Base-by-base conservation (phyloP, 1,140 invertebrate genomes). In the Drosophila pectinifera region DNA sequence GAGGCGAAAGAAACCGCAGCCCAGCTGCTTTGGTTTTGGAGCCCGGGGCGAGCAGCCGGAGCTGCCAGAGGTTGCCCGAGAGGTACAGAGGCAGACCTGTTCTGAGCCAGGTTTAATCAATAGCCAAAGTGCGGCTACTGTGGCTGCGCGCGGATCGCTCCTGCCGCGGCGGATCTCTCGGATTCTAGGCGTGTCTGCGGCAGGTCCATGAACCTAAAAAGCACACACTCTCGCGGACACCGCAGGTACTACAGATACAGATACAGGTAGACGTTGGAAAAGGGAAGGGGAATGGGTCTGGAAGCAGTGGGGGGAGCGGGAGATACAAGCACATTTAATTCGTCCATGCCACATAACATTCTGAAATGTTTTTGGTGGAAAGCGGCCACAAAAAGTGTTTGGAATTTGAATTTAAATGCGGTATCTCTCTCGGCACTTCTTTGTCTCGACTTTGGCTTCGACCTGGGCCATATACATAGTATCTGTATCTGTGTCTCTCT, bases 81-180 rank as follows among this genome's bases (percentile, higher is more conserved):
- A 53, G 49, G 43, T 31, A 48, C 49, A 24, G 62, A 51, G 38
- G 58, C 72, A 88, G 83, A 86, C 83, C 83, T 88, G 83, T 86
- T 86, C 84, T 88, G 75, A 88, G 83, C 83, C 70, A 63, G 81
- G 83, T 82, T 88, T 86, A 86, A 86, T 86, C 82, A 86, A 86
- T 86, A 86, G 83, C 67, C 62, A 63, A 61, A 70, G 80, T 65
- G 69, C 51, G 42, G 56, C 70, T 75, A 55, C 69, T 79, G 64
- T 76, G 69, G 72, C 62, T 59, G 51, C 22, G 49, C 49, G 49
- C 49, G 49, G 49, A 53, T 53, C 16, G 48, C 41, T 67, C 51
- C 75, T 63, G 48, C 61, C 58, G 62, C 74, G 79, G 28, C 74
- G 79, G 68, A 54, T 84, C 67, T 69, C 73, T 83, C 49, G 80